Base-by-base conservation (phyloP, 2,888 invertebrate genomes). In the Ecdyonurus torrentis region DNA sequence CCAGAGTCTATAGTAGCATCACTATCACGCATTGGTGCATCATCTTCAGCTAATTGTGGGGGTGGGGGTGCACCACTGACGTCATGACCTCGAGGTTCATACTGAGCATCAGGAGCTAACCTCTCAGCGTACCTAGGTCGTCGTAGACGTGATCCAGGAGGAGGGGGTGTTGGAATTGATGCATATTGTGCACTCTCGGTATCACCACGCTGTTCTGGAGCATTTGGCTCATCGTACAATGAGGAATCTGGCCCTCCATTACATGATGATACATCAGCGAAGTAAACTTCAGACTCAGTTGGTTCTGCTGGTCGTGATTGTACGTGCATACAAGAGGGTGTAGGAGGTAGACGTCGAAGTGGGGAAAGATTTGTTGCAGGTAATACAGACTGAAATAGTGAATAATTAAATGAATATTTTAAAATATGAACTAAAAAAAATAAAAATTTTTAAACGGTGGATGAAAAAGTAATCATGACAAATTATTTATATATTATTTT, bases 251-350 rank as follows among this genome's bases (percentile, higher is more conserved):
- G 59, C 1, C 63, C 63, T 10, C 63, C 63, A 22, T 63, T 63
- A 70, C 90, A 90, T 23, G 71, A 71, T 24, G 89, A 89, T 0
- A 89, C 90, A 68, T 91, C 90, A 0, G 89, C 90, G 70, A 91
- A 91, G 71, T 91, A 91, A 0, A 91, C 84, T 71, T 91, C 91
- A 0, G 89, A 89, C 70, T 90, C 90, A 0, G 55, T 22, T 7
- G 55, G 55, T 20, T 55, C 55, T n/a, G 55, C n/a, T 7, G 55
- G 22, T 10, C 37, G 37, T 37, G 37, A 37, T 15, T 5, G 5
- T 15, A 37, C 37, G 7, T 10, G 37, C 37, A 37, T 5, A 15
- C 37, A 37, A n/a, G n/a, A n/a, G 7, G 37, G 37, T 5, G 37
- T 37, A 10, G 37, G 37, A 15, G 37, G 37, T 37, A 37, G 37